phyloP scores from a whole-genome alignment of 64 coral and sea anemone genomes.

The Platygyra sinensis region DNA sequence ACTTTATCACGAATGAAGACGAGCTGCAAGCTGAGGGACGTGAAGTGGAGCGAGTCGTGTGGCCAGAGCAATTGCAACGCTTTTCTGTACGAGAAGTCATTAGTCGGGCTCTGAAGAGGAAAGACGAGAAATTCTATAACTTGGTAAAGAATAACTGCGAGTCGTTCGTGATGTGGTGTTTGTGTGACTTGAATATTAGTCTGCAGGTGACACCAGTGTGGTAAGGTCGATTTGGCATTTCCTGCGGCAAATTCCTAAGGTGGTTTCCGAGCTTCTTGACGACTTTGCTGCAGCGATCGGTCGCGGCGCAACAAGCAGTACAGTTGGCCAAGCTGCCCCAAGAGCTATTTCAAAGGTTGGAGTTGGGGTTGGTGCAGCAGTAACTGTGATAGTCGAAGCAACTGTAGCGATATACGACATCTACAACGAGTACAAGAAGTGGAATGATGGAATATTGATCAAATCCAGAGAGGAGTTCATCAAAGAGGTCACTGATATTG shows the following conservation, averaged over 20 bases:
- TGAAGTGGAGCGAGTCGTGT: conserved; percentile 25
- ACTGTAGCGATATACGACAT: conserved; percentile 15
- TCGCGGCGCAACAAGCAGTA: not conserved
- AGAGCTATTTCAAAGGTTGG: not conserved
- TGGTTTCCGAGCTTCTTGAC: conserved; percentile 15
- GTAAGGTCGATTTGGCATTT: not conserved
- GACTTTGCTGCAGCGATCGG: not conserved
- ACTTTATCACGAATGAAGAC: conserved; percentile 13
- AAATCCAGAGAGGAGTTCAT: not conserved
- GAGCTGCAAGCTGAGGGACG: not conserved
- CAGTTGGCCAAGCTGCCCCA: not conserved
- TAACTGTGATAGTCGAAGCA: conserved; percentile 1
- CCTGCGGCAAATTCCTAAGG: not conserved
- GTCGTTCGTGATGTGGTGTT: conserved; percentile 51
- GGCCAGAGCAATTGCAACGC: conserved; percentile 19
- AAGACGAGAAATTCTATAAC: conserved; percentile 1
- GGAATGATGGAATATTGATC: not conserved
- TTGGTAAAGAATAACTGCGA: conserved; percentile 55
- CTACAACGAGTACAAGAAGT: not conserved
- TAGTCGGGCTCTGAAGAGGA: not conserved
- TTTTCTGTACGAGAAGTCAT: not conserved
- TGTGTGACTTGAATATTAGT: conserved; percentile 38
- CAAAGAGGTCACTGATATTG: not conserved
- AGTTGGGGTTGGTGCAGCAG: not conserved
- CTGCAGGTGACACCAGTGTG: conserved; percentile 3